Evolutionary conservation across 1,140 invertebrate genomes (phyloP), one percentile per base, ranked within the genome.

Genomic region (Drosophila insularis): DNA sequence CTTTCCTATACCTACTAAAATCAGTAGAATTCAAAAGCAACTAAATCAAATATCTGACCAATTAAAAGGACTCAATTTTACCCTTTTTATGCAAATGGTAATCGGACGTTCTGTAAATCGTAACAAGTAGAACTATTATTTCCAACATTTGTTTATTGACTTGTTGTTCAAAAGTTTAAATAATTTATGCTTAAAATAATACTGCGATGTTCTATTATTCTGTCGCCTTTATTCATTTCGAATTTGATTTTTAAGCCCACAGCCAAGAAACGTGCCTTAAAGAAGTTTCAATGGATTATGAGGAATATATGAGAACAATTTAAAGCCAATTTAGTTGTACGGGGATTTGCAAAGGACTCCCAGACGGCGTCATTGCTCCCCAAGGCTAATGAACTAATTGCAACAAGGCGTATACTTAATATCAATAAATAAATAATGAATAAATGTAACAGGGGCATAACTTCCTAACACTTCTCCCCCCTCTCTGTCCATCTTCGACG

Each of bases 401-500:
- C 84, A 80, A 67, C 76, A 67, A 23, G 63, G 68, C 76, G 76
- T 78, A 78, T 78, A 78, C 64, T 78, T 84, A 73, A 89, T 89
- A 84, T 87, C 73, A 68, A 89, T 89, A 80, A 79, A 87, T 87
- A 87, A 77, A 80, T 87, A 87, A 87, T 89, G 71, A 87, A 87
- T 89, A 70, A 72, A 80, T 89, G 56, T 27, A 39, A 35, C 14
- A 40, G 40, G n/a, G 6, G 72, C 66, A 58, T 54, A 68, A 50
- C 19, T 8, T 50, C 61, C 17, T 21, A 70, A 71, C 65, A 54
- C 58, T 78, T 50, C 31, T 78, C 54, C 31, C 50, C 7, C 5
- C 60, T 21, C 27, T 27, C 5, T 5, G 5, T 27, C 27, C 27
- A 5, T 5, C 27, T 27, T 0, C 27, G 0, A 5, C 27, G 27